Evolutionary conservation across 2,797 vertebrate genomes (phyloP).

Genomic region (Darevskia nairensis): DNA sequence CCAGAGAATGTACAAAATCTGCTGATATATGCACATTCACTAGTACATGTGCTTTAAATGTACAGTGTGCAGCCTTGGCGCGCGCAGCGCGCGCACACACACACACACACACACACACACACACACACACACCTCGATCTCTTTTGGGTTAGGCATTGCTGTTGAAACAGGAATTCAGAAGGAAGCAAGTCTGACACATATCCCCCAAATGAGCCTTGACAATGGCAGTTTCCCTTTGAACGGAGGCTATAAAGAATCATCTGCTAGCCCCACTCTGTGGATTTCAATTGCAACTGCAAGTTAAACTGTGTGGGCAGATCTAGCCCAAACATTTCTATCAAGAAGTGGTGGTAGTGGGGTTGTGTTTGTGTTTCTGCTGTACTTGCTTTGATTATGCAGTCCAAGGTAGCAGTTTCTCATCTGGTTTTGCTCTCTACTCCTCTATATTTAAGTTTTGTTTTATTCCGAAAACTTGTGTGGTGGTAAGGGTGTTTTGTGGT

Average conservation of each 20-base stretch:
- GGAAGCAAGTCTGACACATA: not conserved
- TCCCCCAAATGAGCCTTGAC: not conserved
- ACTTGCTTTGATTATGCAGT: no score
- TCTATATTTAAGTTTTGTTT: not conserved
- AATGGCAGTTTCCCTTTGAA: no score
- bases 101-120: no score
- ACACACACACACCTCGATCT: not conserved
- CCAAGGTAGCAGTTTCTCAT: not conserved
- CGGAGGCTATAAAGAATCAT: not conserved
- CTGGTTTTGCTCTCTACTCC: not conserved
- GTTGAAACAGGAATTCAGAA: not conserved
- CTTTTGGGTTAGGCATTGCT: not conserved
- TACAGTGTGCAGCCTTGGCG: no score
- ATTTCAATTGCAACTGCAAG: conserved; percentile 50
- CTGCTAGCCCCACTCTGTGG: conserved; percentile 63
- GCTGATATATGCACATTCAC: no score
- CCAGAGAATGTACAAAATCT: no score
- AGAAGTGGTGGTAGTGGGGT: no score
- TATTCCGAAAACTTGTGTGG: not conserved
- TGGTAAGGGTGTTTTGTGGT: not conserved
- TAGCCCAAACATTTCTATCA: no score
- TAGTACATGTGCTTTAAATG: no score
- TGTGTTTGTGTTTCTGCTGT: no score
- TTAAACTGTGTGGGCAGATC: no score
- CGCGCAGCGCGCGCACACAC: no score